Conservation (phyloP, 2,797 vertebrate genomes). For the Paedocypris micromegethes region DNA sequence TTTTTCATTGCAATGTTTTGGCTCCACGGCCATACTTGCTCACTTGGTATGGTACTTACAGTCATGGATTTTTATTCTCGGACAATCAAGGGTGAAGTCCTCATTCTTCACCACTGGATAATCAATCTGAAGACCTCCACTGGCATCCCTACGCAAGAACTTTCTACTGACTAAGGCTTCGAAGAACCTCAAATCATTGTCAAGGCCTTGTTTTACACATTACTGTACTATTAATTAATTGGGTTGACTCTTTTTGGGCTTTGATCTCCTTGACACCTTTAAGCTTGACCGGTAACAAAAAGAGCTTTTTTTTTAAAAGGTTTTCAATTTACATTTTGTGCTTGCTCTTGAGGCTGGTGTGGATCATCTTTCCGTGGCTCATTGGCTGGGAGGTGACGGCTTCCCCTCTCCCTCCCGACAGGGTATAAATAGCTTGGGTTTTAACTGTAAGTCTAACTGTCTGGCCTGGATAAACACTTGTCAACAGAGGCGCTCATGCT, state of each 20-base stretch:
- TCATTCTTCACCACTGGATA: slow-evolving; percentile 60
- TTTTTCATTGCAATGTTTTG: slow-evolving; percentile 51
- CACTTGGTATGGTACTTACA: slow-evolving; percentile 27
- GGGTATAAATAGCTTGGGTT: slow-evolving; percentile 47
- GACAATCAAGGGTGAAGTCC: slow-evolving; percentile 48
- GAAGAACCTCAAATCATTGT: slow-evolving; percentile 56
- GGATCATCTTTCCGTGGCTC: slow-evolving; percentile 15
- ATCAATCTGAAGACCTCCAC: slow-evolving; percentile 60
- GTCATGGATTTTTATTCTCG: slow-evolving; percentile 39
- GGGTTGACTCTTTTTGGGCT: slow-evolving; percentile 8
- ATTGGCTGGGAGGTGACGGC: slow-evolving; percentile 25
- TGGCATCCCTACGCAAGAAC: slow-evolving; percentile 59
- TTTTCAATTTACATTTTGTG: slow-evolving; percentile 23
- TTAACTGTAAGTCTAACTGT: slow-evolving; percentile 48
- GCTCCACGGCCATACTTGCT: slow-evolving; percentile 52
- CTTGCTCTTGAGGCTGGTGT: background rate
- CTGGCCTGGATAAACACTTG: slow-evolving; percentile 44
- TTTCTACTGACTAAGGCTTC: slow-evolving; percentile 37
- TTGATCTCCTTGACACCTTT: slow-evolving; percentile 12
- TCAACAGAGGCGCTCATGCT: slow-evolving; percentile 34
- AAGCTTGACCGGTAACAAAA: slow-evolving; percentile 8
- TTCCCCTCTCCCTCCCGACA: slow-evolving; percentile 24
- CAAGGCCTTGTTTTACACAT: slow-evolving; percentile 30
- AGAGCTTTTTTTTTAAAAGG: background rate
- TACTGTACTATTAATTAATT: too few species aligned